A percentile compares a stretch with the other conserved stretches of the same genome.
Conservation (phyloP, 2,113 vertebrate species). For the Rafetus swinhoei region DNA sequence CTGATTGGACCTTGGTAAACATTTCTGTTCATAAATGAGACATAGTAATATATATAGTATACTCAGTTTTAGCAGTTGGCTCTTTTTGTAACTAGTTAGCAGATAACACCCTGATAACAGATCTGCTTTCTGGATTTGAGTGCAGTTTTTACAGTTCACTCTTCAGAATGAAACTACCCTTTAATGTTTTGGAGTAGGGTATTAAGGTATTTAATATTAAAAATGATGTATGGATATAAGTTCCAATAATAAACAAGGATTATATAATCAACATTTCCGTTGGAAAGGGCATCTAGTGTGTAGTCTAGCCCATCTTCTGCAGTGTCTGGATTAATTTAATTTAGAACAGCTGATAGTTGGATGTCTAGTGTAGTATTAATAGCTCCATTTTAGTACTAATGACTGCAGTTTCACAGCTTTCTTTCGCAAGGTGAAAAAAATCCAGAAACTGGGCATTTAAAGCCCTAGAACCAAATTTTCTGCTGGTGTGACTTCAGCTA, state of each 20-base stretch:
- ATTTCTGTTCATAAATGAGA: not conserved
- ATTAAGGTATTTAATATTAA: not conserved
- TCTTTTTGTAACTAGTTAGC: not conserved
- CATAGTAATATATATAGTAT: accelerated
- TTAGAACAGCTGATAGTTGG: not conserved
- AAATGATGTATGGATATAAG: not conserved
- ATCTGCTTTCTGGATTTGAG: not conserved
- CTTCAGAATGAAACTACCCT: not conserved
- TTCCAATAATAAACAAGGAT: not conserved
- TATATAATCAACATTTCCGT: not conserved
- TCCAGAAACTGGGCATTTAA: not conserved
- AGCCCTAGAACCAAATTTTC: not conserved
- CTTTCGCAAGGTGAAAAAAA: not conserved
- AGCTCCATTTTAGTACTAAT: not conserved
- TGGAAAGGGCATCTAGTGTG: not conserved
- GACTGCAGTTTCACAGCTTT: not conserved
- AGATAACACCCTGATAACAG: not conserved
- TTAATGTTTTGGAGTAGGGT: not conserved
- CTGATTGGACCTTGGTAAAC: not conserved
- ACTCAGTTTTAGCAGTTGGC: not conserved
- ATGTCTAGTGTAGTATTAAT: not conserved
- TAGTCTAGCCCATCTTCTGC: not conserved
- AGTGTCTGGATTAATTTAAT: not conserved
- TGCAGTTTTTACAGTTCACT: not conserved
- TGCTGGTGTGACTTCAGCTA: not conserved